A percentile compares a stretch with the other conserved stretches of the same genome.
Evolutionary conservation across 30 jellyfish, hydroid and myxozoan species (phyloP).

Genomic region (Chrysaora quinquecirrha): DNA sequence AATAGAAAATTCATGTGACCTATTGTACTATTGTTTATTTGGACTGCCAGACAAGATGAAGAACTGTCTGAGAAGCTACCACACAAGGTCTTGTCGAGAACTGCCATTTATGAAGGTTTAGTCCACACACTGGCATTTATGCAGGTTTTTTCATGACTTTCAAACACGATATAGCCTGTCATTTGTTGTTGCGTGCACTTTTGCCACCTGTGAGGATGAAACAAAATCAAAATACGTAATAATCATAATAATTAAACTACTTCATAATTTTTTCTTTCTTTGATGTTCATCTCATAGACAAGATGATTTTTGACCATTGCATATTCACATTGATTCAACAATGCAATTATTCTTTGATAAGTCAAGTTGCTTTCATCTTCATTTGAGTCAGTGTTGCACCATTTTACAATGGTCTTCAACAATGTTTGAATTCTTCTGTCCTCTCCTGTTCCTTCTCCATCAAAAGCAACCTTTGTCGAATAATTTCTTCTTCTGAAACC

Average conservation of each 20-base stretch:
- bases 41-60: too few species aligned
- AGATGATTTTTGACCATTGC: constrained; percentile 85
- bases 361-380: constrained; percentile 84
- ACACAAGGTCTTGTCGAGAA: too few species aligned
- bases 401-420: constrained; percentile 83
- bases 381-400: constrained; percentile 75
- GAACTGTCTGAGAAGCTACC: too few species aligned
- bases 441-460: constrained; percentile 99
- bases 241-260: constrained; percentile 10
- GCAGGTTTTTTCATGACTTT: too few species aligned
- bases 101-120: too few species aligned
- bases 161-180: too few species aligned
- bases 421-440: constrained; percentile 91
- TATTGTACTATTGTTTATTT: too few species aligned
- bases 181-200: too few species aligned
- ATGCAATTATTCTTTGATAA: constrained; percentile 81
- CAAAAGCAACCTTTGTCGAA: constrained; percentile 82
- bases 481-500: constrained; percentile 81
- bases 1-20: too few species aligned
- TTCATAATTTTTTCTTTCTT: constrained; percentile 89
- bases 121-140: too few species aligned
- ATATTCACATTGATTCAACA: constrained; percentile 88
- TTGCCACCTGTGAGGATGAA: too few species aligned
- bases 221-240: too few species aligned
- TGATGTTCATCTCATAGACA: constrained; percentile 77